phyloP scores from a whole-genome alignment of 2,797 vertebrate species.

The Prunella strophiata region DNA sequence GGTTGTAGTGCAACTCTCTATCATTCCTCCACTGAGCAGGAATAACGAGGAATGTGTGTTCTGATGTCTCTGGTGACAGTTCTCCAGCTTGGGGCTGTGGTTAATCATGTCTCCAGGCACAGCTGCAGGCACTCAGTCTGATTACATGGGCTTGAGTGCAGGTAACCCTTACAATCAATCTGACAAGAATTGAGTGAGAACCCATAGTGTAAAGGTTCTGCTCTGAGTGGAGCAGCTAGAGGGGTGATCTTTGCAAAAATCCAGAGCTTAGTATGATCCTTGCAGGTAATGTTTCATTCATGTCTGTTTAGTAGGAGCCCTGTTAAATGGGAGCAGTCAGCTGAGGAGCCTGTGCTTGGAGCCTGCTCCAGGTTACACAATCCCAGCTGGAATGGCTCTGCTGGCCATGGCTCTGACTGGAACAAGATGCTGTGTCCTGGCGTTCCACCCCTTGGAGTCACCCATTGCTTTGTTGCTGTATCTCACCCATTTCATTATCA shows the following conservation, averaged over 20 bases:
- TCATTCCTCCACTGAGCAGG: neutral
- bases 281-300: slow-evolving; percentile 20
- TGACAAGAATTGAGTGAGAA: neutral
- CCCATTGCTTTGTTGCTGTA: slow-evolving; percentile 82
- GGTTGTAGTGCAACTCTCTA: neutral
- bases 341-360: neutral
- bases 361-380: neutral
- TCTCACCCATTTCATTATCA: slow-evolving; percentile 79
- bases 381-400: slow-evolving; percentile 50
- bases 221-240: neutral
- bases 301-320: neutral
- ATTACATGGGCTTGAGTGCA: neutral
- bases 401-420: slow-evolving; percentile 55
- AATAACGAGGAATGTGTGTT: neutral
- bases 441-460: slow-evolving; percentile 63
- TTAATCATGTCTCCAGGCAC: neutral
- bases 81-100: neutral
- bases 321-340: neutral
- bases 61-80: neutral
- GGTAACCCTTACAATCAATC: neutral
- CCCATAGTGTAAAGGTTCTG: neutral
- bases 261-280: neutral
- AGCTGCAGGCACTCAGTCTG: neutral
- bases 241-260: neutral
- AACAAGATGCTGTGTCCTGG: slow-evolving; percentile 45